Conservation (phyloP, 2,113 vertebrate species). For the Rattus norvegicus region DNA sequence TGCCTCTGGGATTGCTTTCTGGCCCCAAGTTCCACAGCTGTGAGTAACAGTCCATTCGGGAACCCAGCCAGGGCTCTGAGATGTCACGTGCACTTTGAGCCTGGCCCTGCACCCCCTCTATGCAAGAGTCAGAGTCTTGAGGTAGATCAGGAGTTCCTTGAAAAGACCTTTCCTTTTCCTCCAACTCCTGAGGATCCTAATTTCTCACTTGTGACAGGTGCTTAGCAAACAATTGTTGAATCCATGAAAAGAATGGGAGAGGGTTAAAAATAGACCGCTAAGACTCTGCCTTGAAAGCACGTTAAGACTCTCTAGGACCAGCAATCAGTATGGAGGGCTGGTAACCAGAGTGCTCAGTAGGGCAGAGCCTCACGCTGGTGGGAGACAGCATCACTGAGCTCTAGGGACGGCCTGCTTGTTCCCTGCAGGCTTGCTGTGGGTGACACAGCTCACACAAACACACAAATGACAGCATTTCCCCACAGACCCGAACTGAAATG, state of each 20-base stretch:
- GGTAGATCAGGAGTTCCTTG: background rate
- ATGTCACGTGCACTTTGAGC: background rate
- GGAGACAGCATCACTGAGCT: background rate
- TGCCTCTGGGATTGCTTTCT: background rate
- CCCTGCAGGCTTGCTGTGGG: background rate
- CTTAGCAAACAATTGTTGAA: background rate
- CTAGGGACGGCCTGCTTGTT: background rate
- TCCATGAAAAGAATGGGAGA: background rate
- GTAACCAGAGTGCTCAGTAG: background rate
- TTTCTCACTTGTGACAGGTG: background rate
- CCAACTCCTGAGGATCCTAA: constrained; percentile 6
- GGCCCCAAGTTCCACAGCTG: background rate
- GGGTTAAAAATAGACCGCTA: background rate
- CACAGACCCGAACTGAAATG: background rate
- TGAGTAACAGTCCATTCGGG: background rate
- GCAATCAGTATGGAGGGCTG: background rate
- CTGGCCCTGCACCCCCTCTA: background rate
- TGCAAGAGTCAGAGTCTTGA: background rate
- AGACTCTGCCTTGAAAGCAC: background rate
- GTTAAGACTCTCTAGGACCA: background rate
- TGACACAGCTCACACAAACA: background rate
- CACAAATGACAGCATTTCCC: background rate
- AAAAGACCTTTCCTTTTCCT: background rate
- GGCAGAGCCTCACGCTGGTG: background rate
- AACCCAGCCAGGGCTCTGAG: background rate